Evolutionary conservation across 2,888 invertebrate species (phyloP).

Genomic region (Troglohyphantes excavatus): DNA sequence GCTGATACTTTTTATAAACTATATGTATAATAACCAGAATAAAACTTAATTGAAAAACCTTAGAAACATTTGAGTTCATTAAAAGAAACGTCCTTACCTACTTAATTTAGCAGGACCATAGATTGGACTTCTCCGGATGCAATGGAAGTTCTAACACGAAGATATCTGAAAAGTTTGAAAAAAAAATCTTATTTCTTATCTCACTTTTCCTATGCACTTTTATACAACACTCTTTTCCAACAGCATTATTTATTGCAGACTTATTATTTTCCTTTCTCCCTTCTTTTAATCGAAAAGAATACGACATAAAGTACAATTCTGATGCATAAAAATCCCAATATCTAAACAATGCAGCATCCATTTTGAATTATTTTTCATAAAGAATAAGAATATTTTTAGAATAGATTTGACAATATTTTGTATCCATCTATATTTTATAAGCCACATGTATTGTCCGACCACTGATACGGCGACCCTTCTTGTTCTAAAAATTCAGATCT

Average conservation of each 20-base stretch:
- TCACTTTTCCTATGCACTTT: neutral
- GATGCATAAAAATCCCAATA: neutral
- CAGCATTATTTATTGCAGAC: neutral
- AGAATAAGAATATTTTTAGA: neutral
- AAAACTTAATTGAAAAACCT: too few relatives aligned
- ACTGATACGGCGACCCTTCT: neutral
- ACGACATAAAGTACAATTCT: neutral
- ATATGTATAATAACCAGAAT: too few relatives aligned
- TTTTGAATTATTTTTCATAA: too few relatives aligned
- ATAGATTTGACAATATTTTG: neutral
- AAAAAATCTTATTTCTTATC: neutral
- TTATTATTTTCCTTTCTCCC: neutral
- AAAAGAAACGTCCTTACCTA: neutral
- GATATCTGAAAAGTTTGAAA: neutral
- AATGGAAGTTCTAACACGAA: too few relatives aligned
- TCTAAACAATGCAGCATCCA: too few relatives aligned
- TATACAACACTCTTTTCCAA: neutral
- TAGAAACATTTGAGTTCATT: too few relatives aligned
- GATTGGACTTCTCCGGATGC: neutral
- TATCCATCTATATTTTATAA: neutral
- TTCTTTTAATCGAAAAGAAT: neutral
- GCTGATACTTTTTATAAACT: too few relatives aligned
- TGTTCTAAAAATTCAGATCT: too few relatives aligned
- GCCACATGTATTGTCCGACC: neutral
- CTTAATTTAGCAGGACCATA: neutral